Conservation (phyloP, 2,797 vertebrate species). For the Melanotaenia pygmaea region DNA sequence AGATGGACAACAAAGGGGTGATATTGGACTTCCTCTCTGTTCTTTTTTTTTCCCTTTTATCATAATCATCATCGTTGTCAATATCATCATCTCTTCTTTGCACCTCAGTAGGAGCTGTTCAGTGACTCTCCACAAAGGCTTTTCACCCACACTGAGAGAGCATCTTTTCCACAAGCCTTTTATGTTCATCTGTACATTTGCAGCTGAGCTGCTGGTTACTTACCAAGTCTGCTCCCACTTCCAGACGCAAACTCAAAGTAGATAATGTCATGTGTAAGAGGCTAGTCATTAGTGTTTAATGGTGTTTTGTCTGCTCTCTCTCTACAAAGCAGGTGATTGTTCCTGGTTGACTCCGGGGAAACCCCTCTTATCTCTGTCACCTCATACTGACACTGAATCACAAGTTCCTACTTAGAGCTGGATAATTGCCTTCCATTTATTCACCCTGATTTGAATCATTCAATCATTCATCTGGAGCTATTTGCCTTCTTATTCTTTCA, state of each 20-base stretch:
- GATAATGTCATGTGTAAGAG: slow-evolving; percentile 54
- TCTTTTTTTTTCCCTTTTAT: slow-evolving; percentile 63
- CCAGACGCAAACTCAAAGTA: slow-evolving; percentile 44
- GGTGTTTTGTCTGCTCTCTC: slow-evolving; percentile 53
- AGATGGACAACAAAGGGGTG: slow-evolving; percentile 78
- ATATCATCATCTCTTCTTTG: slow-evolving; percentile 48
- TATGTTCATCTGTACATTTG: slow-evolving; percentile 60
- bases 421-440: slow-evolving; percentile 66
- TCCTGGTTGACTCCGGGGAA: slow-evolving; percentile 67
- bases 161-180: slow-evolving; percentile 60
- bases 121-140: slow-evolving; percentile 66
- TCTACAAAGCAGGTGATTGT: slow-evolving; percentile 68
- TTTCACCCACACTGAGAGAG: slow-evolving; percentile 59
- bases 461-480: slow-evolving; percentile 69
- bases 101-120: slow-evolving; percentile 41
- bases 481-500: slow-evolving; percentile 40
- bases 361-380: slow-evolving; percentile 52
- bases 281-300: slow-evolving; percentile 47
- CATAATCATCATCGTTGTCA: slow-evolving; percentile 31
- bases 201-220: slow-evolving; percentile 55
- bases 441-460: slow-evolving; percentile 69
- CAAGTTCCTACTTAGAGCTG: slow-evolving; percentile 36
- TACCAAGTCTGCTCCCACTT: slow-evolving; percentile 41
- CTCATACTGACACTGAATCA: slow-evolving; percentile 43
- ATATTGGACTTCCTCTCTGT: slow-evolving; percentile 51